These are phyloP conservation scores for Taphrorychus bicolor DNA, from an alignment of 2,888 invertebrate species.

Conservation along the genomic window DNA sequence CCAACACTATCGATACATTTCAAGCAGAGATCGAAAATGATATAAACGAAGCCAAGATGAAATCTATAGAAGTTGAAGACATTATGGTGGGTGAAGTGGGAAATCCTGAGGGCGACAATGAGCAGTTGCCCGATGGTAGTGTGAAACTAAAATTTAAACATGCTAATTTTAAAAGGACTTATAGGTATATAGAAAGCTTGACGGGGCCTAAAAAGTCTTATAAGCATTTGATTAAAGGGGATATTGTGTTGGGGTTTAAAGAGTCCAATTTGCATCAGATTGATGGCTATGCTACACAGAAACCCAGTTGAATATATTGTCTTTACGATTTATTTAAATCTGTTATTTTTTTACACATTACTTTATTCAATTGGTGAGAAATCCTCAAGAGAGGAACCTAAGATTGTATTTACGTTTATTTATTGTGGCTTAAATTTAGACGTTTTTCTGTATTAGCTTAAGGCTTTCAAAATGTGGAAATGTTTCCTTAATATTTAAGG, in stretches of 20 bases:
- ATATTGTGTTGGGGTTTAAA: conserved; percentile 54
- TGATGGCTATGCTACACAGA: conserved; percentile 49
- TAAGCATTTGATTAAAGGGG: conserved; percentile 55
- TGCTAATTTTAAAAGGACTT: conserved; percentile 46
- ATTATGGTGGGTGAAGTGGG: conserved; percentile 52
- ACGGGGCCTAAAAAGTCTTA: conserved; percentile 51
- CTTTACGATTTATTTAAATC: no score
- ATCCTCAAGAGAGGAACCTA: no score
- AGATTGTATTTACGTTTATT: no score
- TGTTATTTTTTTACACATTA: no score
- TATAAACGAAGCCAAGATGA: conserved; percentile 54
- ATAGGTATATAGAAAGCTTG: conserved; percentile 15
- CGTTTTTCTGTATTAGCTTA: no score
- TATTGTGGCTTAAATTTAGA: no score
- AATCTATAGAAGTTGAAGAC: conserved; percentile 43
- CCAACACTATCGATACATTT: conserved; percentile 52
- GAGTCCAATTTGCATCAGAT: conserved; percentile 55
- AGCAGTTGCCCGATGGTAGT: conserved; percentile 48
- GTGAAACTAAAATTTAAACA: conserved; percentile 51
- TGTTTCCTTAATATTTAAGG: neutral
- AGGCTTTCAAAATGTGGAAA: no score
- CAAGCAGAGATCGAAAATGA: conserved; percentile 59
- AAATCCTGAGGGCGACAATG: conserved; percentile 48
- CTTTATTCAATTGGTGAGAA: no score
- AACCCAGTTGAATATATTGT: neutral